Evolutionary conservation across 2,888 invertebrate genomes (phyloP).

Genomic region (Argyresthia albistria): DNA sequence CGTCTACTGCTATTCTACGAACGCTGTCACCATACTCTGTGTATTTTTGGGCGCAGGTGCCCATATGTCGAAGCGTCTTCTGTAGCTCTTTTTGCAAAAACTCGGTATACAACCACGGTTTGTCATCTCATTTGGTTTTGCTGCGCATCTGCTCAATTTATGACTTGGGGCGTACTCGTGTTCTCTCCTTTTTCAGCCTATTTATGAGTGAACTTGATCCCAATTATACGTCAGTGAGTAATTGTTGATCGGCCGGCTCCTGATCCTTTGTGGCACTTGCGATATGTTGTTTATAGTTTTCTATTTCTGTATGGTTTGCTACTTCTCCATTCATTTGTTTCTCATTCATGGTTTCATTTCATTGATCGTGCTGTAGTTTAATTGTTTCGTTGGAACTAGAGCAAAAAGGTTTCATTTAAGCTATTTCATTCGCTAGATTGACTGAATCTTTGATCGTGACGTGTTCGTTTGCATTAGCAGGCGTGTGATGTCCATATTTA

Average conservation of each 20-base stretch:
- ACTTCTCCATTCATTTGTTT: neutral
- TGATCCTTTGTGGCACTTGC: constrained; percentile 38
- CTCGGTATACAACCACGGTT: constrained; percentile 34
- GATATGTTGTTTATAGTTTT: no score
- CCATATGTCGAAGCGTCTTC: constrained; percentile 55
- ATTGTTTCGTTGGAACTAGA: neutral
- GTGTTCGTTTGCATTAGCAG: neutral
- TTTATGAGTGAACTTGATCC: constrained; percentile 42
- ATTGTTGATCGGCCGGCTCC: constrained; percentile 43
- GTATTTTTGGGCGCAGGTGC: constrained; percentile 62
- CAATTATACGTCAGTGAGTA: constrained; percentile 52
- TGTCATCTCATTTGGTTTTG: constrained; percentile 45
- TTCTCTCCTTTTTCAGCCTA: constrained; percentile 26
- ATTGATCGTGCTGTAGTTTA: neutral
- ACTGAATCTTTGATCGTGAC: neutral
- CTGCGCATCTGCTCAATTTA: constrained; percentile 50
- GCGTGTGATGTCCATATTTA: neutral
- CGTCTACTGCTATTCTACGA: constrained; percentile 71
- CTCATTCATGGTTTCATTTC: neutral
- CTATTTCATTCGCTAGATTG: neutral
- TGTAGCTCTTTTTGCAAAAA: constrained; percentile 39
- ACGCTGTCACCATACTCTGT: constrained; percentile 55
- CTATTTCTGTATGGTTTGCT: no score
- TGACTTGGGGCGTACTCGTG: constrained; percentile 20
- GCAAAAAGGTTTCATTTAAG: neutral